phyloP scores from a whole-genome alignment of 2,113 vertebrate genomes.

The Rhinoderma darwinii region DNA sequence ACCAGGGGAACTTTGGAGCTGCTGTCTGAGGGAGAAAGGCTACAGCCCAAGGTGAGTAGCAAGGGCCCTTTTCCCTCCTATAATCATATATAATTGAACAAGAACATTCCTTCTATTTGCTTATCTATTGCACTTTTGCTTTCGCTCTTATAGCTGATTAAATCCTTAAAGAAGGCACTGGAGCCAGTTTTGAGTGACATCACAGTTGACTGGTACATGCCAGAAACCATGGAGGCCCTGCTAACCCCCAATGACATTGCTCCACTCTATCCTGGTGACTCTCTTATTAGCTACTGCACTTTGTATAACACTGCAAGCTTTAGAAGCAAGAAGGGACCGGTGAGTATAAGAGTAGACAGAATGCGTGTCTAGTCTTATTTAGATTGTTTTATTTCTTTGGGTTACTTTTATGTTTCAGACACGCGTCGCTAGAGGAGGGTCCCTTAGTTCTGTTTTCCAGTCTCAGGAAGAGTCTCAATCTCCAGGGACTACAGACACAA shows the following conservation, averaged over 20 bases:
- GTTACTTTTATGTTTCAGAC: slow-evolving; percentile 59
- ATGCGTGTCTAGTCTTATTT: not conserved
- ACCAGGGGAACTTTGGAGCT: slow-evolving; percentile 85
- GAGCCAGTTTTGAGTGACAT: slow-evolving; percentile 92
- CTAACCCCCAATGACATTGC: slow-evolving; percentile 93
- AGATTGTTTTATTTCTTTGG: not conserved
- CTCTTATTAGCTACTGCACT: slow-evolving; percentile 89
- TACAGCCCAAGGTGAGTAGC: slow-evolving; percentile 88
- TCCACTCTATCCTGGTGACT: slow-evolving; percentile 87
- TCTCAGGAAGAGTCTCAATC: slow-evolving; percentile 80
- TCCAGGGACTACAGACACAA: slow-evolving; percentile 68
- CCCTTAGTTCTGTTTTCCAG: slow-evolving; percentile 74
- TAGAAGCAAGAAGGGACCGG: slow-evolving; percentile 71
- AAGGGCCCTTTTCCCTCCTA: no score
- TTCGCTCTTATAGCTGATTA: slow-evolving; percentile 82
- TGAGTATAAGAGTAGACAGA: slow-evolving; percentile 49
- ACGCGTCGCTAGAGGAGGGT: slow-evolving; percentile 64
- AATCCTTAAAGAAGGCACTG: slow-evolving; percentile 92
- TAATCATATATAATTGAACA: not conserved
- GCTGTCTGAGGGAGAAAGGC: slow-evolving; percentile 81
- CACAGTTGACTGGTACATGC: slow-evolving; percentile 96
- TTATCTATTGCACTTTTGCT: not conserved
- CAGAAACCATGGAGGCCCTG: slow-evolving; percentile 91
- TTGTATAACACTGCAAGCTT: slow-evolving; percentile 87
- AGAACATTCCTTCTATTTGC: not conserved